Conservation (phyloP, 1,140 invertebrate species). For the Colletes latitarsis region DNA sequence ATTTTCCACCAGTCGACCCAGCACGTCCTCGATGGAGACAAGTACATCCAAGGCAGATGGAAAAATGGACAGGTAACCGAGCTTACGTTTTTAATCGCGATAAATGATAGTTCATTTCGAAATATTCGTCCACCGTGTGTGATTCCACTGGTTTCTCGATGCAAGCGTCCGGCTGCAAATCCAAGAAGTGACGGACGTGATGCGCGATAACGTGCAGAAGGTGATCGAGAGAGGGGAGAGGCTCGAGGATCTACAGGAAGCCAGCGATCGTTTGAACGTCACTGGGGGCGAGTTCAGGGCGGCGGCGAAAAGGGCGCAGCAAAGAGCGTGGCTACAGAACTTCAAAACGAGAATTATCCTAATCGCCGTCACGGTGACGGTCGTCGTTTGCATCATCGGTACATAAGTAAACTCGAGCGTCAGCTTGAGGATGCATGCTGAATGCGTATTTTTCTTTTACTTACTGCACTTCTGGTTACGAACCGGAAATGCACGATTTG, state of each 20-base stretch:
- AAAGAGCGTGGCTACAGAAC: conserved; percentile 82
- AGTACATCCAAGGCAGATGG: conserved; percentile 58
- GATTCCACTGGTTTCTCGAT: background rate
- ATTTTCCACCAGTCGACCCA: conserved; percentile 61
- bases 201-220: conserved; percentile 83
- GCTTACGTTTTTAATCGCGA: background rate
- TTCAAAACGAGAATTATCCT: conserved; percentile 76
- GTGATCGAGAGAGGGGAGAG: conserved; percentile 83
- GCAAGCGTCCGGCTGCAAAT: conserved; percentile 81
- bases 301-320: conserved; percentile 79
- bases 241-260: conserved; percentile 82
- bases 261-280: conserved; percentile 80
- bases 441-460: background rate
- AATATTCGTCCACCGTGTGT: background rate
- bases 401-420: conserved; percentile 16
- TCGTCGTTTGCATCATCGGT: conserved; percentile 76
- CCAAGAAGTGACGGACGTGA: conserved; percentile 82
- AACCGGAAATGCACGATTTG: background rate
- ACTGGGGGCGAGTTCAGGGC: conserved; percentile 81
- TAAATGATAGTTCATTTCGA: too few species aligned
- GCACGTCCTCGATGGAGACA: conserved; percentile 64
- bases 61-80: conserved; percentile 72
- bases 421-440: background rate
- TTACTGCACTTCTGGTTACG: background rate
- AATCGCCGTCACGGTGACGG: conserved; percentile 66